Conservation (phyloP, 1,140 invertebrate species). For the Drosophila chauvacae region DNA sequence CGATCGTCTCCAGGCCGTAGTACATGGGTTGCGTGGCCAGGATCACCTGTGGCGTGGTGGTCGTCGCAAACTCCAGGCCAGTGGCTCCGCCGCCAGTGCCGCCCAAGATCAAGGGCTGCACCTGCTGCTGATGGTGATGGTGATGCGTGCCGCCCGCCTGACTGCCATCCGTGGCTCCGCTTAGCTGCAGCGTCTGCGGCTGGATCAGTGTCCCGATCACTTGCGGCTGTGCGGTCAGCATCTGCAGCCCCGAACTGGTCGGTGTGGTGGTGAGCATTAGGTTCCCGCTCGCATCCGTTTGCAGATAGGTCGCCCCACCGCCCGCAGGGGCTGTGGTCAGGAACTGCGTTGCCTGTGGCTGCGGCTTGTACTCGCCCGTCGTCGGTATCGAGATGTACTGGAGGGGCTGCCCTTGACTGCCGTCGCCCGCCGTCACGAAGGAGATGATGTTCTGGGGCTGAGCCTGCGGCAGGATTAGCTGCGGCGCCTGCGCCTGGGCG, state of each 20-base stretch:
- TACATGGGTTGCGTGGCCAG: slow-evolving; percentile 90
- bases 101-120: slow-evolving; percentile 68
- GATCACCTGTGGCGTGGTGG: slow-evolving; percentile 89
- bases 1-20: slow-evolving; percentile 92
- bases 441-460: slow-evolving; percentile 79
- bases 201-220: slow-evolving; percentile 87
- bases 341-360: slow-evolving; percentile 58
- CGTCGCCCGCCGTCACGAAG: slow-evolving; percentile 77
- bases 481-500: slow-evolving; percentile 55
- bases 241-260: slow-evolving; percentile 64
- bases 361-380: slow-evolving; percentile 69
- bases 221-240: slow-evolving; percentile 67
- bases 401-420: slow-evolving; percentile 66
- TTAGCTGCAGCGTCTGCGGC: slow-evolving; percentile 86
- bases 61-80: slow-evolving; percentile 88
- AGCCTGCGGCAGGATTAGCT: slow-evolving; percentile 71
- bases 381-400: slow-evolving; percentile 82
- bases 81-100: slow-evolving; percentile 36
- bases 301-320: slow-evolving; percentile 67
- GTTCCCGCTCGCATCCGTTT: slow-evolving; percentile 81
- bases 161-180: slow-evolving; percentile 77
- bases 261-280: slow-evolving; percentile 72
- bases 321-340: slow-evolving; percentile 47
- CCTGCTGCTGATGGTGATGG: slow-evolving; percentile 9
- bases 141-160: slow-evolving; percentile 85